These are phyloP conservation scores for Acanthoscelides obtectus DNA, from an alignment of 2,888 invertebrate genomes.

Conservation along the genomic window DNA sequence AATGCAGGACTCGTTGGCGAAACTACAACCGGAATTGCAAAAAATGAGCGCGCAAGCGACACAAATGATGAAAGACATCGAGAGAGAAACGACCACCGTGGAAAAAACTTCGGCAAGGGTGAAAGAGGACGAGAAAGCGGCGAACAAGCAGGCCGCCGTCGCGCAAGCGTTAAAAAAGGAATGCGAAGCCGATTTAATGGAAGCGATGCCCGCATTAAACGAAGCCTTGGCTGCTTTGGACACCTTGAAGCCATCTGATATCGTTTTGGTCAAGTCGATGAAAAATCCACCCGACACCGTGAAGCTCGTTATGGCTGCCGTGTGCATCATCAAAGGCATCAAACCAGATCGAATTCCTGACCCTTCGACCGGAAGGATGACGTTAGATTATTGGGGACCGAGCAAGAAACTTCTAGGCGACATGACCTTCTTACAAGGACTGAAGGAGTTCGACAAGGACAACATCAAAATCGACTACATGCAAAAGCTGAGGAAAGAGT, in stretches of 20 bases:
- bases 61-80: constrained; percentile 73
- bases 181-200: constrained; percentile 88
- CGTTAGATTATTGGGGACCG: constrained; percentile 66
- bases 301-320: constrained; percentile 56
- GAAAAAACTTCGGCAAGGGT: constrained; percentile 76
- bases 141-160: constrained; percentile 80
- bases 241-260: constrained; percentile 63
- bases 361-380: constrained; percentile 52
- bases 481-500: constrained; percentile 59
- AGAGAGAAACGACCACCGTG: constrained; percentile 69
- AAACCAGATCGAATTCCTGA: constrained; percentile 63
- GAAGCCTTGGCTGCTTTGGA: constrained; percentile 59
- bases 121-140: constrained; percentile 80
- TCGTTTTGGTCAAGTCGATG: constrained; percentile 63
- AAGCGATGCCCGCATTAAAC: constrained; percentile 79
- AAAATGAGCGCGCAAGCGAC: constrained; percentile 67
- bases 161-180: constrained; percentile 81
- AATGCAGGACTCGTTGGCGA: constrained; percentile 72
- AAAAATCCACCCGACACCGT: constrained; percentile 62
- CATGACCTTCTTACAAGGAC: constrained; percentile 59
- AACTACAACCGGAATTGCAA: constrained; percentile 69
- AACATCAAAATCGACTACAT: constrained; percentile 59
- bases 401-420: constrained; percentile 63
- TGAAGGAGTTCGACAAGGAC: constrained; percentile 68
- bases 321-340: constrained; percentile 66